phyloP scores from a whole-genome alignment of 2,113 vertebrate species.

The Semnornis frantzii region DNA sequence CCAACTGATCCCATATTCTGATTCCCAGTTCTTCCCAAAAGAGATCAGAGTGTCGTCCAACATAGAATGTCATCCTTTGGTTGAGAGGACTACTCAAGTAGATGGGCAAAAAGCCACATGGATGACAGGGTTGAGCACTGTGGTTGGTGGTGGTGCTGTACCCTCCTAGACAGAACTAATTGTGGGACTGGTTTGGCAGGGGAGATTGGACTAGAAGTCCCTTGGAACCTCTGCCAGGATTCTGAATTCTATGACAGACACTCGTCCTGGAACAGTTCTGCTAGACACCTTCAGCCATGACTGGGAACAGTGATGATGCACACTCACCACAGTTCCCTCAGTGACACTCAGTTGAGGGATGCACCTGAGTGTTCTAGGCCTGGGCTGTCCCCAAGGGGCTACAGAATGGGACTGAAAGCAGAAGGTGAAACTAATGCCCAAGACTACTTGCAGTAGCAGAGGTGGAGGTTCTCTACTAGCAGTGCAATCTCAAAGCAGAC shows the following conservation, averaged over 20 bases:
- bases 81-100: background rate
- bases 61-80: background rate
- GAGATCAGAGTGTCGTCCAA: background rate
- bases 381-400: background rate
- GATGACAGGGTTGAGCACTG: background rate
- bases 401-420: background rate
- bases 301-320: background rate
- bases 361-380: no score
- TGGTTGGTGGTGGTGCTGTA: background rate
- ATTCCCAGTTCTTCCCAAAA: background rate
- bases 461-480: no score
- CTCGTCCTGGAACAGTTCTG: background rate
- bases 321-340: no score
- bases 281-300: fast-evolving
- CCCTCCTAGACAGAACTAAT: background rate
- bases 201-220: no score
- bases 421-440: background rate
- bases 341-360: background rate
- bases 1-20: background rate
- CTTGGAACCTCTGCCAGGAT: no score
- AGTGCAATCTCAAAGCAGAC: background rate
- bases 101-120: fast-evolving
- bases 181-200: no score
- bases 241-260: background rate
- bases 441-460: no score